Base-by-base conservation (phyloP, 2,888 invertebrate genomes). In the Cerceris ruficornis region DNA sequence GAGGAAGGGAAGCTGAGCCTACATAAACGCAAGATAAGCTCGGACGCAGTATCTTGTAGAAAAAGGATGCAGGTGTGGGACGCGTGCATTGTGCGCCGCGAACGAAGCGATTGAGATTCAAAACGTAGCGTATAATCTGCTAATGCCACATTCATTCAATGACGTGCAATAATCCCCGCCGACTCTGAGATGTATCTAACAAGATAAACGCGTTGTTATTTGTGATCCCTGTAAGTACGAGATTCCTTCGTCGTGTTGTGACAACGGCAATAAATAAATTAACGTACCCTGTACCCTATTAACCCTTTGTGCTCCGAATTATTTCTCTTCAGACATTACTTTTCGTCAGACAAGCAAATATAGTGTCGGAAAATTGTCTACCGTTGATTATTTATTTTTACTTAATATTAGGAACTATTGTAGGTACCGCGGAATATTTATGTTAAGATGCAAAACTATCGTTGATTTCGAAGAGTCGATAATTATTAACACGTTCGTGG, bases 151-250 rank as follows among this genome's bases (percentile, higher is more conserved):
- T 60, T 69, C 61, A 65, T 54, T 41, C 78, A 61, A 66, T 58
- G 69, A 69, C 61, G 69, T 73, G 73, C 66, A 77, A 78, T 79
- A 78, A 78, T 66, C 69, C 62, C 17, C 42, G 14, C 39, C 54
- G 79, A 58, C 54, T 62, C 58, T 55, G 79, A 78, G 73, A 73
- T 79, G 54, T 73, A 52, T 61, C 73, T 73, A 79, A 79, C 73
- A 54, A 79, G 79, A 69, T 78, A 78, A 73, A 79, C 66, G 69
- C 66, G 79, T 64, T 79, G 69, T 66, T 71, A 61, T 68, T 78
- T 49, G 78, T 50, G 64, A 59, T 67, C 59, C 46, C 58, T 43
- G 58, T 41, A 15, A 66, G 57, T 11, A 14, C 28, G 43, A 65
- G 4, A 28, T 28, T 60, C 50, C 41, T 7, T 14, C 50, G 14